Evolutionary conservation across 2,113 vertebrate species (phyloP).

Genomic region (Pelvicachromis taeniatus): DNA sequence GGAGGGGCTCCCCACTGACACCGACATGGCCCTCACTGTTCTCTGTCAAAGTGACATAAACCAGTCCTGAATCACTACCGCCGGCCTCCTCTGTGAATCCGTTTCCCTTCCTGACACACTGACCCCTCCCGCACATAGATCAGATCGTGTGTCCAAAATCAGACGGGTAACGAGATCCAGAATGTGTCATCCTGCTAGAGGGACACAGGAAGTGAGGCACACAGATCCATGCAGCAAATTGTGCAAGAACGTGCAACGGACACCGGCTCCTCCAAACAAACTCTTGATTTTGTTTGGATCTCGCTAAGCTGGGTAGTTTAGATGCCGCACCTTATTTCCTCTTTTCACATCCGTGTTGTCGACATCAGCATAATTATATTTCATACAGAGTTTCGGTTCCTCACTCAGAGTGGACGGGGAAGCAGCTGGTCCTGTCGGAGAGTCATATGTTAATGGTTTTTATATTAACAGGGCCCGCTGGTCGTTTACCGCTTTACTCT

Average conservation of each 20-base stretch:
- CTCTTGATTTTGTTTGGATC: slow-evolving; percentile 1
- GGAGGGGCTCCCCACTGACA: slow-evolving; percentile 37
- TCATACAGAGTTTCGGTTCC: not conserved
- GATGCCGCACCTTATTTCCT: not conserved
- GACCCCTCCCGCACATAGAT: slow-evolving; percentile 8
- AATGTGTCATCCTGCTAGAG: slow-evolving; percentile 17
- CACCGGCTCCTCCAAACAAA: slow-evolving; percentile 17
- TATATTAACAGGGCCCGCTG: not conserved
- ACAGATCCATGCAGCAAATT: not conserved
- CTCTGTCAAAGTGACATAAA: slow-evolving; percentile 67
- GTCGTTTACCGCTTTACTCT: not conserved
- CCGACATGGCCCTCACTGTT: slow-evolving; percentile 58
- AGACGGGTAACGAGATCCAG: slow-evolving; percentile 53
- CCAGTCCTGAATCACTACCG: slow-evolving; percentile 36
- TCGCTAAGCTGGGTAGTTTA: not conserved
- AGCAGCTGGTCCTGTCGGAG: not conserved
- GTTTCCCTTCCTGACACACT: slow-evolving; percentile 20
- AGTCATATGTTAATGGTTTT: not conserved
- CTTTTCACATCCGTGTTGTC: not conserved
- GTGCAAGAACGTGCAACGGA: not conserved
- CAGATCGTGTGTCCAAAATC: slow-evolving; percentile 31
- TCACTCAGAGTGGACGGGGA: not conserved
- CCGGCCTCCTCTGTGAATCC: slow-evolving; percentile 33
- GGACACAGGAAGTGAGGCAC: slow-evolving; percentile 6
- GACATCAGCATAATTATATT: not conserved